Evolutionary conservation across 2,113 vertebrate genomes (phyloP), one percentile per base, ranked within the genome.

Genomic region (Tenebrosternarchus preto): DNA sequence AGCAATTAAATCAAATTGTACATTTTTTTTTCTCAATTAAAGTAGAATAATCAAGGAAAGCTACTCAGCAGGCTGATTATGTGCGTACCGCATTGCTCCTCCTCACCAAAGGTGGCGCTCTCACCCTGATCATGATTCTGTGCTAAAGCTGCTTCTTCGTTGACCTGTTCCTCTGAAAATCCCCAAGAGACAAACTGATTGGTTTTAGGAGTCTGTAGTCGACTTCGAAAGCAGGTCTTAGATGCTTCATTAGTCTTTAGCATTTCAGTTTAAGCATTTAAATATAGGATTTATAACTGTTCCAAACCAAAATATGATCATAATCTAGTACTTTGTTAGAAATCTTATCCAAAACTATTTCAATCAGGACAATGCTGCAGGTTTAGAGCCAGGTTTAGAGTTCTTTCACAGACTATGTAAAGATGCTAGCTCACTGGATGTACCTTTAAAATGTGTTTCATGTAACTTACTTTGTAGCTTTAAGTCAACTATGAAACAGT

Each of bases 51-150:
- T 19, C 15, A 60, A 29, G 29, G 12, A 24, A 25, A 61, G 56
- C 33, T 43, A 22, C 31, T 33, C 27, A 36, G 16, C 15, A 20
- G 29, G 9, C 39, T 11, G 53, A 8, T 25, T 19, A 11, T 59
- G 64, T 84, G 59, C 83, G 11, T 91, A 92, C 90, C 85, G 56
- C 33, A 61, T 63, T 75, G 46, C 57, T 73, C 80, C 59, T 82
- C 71, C 70, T 82, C 59, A 68, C 53, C 56, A 78, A 46, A 33
- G 72, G 86, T 83, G 83, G 89, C 80, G 90, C 92, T 93, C 92
- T 94, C 92, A 86, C 89, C 88, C 9, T 95, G 92, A 83, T 93
- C 94, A 73, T 90, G 92, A 83, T 93, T 94, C 69, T 90, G 89
- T 88, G 93, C 92, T 76, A 94, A 92, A 82, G 83, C 89, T 25